Evolutionary conservation across 2,113 vertebrate genomes (phyloP), one percentile per base, ranked within the genome.

Genomic region (Hystrix cristata): DNA sequence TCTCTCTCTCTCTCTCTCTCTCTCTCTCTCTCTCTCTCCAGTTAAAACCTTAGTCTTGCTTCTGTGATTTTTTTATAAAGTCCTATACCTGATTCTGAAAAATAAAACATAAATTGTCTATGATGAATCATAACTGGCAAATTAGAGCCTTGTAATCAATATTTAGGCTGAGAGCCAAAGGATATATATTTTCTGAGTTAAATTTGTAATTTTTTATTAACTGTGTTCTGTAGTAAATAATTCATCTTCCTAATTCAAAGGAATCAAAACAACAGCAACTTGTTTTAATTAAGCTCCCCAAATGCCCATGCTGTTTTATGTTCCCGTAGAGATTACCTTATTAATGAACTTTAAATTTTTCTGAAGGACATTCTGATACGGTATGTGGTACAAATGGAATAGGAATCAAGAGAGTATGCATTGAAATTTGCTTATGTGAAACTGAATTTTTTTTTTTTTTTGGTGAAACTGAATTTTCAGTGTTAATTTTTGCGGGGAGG

Each of bases 71-170:
- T 76, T 92, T 53, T 85, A 65, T 65, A 87, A 84, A 90, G 2
- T 60, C 51, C 16, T 53, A n/a, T 88, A 85, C 4, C 87, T 90
- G 53, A 95, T 88, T 96, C 48, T 88, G 67, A 96, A 84, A 93
- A 93, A 74, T 81, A 85, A 29, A 87, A 85, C 53, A 83, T 89
- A 46, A 84, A 90, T 82, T 84, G 16, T 71, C 76, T 94, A 18
- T 57, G 11, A 25, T 83, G 55, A 94, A 78, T 34, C 9, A 23
- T 96, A 74, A 62, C n/a, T 82, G 65, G 14, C 65, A 96, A 95
- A 74, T 95, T 67, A 86, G 43, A 27, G 12, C 48, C 25, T 48
- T 48, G 7, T 48, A 86, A 46, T 74, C 89, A 25, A 13, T 78
- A 38, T 81, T 93, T 29, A 88, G 31, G 34, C 57, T 86, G 59